A percentile compares a stretch with the other conserved stretches of the same genome.
phyloP scores from a whole-genome alignment of 2,113 vertebrate genomes.

The Istiophorus platypterus region DNA sequence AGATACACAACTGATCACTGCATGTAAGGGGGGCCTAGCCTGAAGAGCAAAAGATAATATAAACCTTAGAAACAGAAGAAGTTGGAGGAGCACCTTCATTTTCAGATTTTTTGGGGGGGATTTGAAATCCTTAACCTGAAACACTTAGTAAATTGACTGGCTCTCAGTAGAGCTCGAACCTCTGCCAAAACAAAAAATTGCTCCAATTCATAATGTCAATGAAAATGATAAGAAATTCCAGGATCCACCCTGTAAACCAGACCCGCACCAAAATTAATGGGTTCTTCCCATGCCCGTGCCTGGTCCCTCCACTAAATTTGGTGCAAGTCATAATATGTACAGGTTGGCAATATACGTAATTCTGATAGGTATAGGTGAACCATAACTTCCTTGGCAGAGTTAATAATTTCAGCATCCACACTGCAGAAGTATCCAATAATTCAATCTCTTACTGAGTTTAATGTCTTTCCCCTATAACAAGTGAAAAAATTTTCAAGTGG shows the following conservation, averaged over 20 bases:
- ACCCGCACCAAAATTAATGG: too few relatives aligned
- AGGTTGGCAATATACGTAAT: too few relatives aligned
- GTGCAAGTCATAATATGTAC: too few relatives aligned
- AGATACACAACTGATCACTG: slow-evolving; percentile 9
- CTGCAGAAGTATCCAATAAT: background rate
- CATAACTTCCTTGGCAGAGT: too few relatives aligned
- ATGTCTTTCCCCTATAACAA: background rate
- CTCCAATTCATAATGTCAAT: too few relatives aligned
- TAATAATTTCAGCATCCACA: background rate
- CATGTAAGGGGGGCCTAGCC: background rate
- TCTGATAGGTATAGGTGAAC: too few relatives aligned
- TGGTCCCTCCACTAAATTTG: too few relatives aligned
- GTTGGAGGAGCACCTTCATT: background rate
- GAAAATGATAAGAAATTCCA: too few relatives aligned
- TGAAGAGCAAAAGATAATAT: background rate
- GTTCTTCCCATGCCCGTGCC: too few relatives aligned
- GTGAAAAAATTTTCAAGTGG: background rate
- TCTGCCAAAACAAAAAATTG: too few relatives aligned
- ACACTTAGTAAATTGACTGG: background rate
- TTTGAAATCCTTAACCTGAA: slow-evolving; percentile 14
- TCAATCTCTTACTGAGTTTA: background rate
- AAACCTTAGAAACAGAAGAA: slow-evolving; percentile 21
- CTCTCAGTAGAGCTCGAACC: too few relatives aligned
- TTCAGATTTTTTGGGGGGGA: slow-evolving; percentile 36
- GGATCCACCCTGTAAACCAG: too few relatives aligned